phyloP scores from a whole-genome alignment of 2,888 invertebrate genomes.

The Galerucella calmariensis region DNA sequence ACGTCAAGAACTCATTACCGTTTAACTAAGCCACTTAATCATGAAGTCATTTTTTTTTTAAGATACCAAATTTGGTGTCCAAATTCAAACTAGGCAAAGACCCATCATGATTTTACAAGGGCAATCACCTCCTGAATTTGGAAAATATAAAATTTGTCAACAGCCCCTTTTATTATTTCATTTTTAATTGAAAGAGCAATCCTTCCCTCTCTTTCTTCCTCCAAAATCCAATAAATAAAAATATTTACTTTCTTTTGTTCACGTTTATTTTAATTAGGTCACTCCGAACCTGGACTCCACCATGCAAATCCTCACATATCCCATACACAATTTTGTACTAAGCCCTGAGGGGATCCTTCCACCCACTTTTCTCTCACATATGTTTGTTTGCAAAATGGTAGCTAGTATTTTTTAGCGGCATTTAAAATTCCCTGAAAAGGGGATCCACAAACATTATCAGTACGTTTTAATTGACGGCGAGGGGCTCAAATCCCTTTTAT shows the following conservation, averaged over 20 bases:
- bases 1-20: too few species aligned
- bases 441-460: constrained; percentile 9
- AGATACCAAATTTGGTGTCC: too few species aligned
- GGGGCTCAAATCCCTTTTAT: neutral
- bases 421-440: neutral
- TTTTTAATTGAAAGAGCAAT: too few species aligned
- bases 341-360: neutral
- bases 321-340: neutral
- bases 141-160: too few species aligned
- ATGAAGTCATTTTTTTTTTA: too few species aligned
- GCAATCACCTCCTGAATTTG: too few species aligned
- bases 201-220: too few species aligned
- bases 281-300: neutral
- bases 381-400: neutral
- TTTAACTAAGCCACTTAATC: too few species aligned
- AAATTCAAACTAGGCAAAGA: too few species aligned
- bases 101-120: too few species aligned
- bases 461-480: constrained; percentile 2
- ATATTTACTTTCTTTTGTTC: neutral
- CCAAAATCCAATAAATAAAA: too few species aligned
- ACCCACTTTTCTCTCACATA: neutral
- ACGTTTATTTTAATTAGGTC: neutral
- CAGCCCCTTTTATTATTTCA: too few species aligned
- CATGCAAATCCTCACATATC: neutral
- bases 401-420: neutral